Evolutionary conservation across 2,888 invertebrate genomes (phyloP).

Genomic region (Athalia rosae): DNA sequence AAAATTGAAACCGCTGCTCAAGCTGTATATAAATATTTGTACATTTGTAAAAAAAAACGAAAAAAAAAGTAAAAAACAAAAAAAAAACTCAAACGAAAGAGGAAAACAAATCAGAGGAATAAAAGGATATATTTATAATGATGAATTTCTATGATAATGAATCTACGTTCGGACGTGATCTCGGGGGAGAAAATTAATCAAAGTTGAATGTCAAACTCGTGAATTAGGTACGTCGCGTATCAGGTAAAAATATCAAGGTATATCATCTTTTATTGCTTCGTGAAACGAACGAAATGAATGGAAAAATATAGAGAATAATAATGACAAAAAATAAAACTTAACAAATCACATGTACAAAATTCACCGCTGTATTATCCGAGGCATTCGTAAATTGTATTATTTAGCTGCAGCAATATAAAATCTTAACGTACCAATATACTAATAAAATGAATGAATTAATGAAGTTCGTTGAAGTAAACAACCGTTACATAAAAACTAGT

Average conservation of each 20-base stretch:
- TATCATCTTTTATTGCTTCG: conserved; percentile 26
- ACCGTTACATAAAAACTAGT: conserved; percentile 17
- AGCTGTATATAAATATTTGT: conserved; percentile 46
- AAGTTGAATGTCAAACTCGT: no score
- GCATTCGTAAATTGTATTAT: conserved; percentile 60
- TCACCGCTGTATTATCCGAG: conserved; percentile 51
- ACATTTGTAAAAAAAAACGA: conserved; percentile 49
- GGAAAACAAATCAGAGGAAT: no score
- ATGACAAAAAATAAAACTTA: no score
- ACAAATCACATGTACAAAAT: conserved; percentile 49
- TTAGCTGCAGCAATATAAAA: conserved; percentile 46
- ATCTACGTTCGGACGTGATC: no score
- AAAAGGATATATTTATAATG: no score
- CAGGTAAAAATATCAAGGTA: neutral
- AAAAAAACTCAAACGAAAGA: no score
- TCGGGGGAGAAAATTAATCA: no score
- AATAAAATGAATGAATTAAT: conserved; percentile 54
- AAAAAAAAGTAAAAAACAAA: conserved; percentile 36
- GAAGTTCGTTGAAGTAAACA: conserved; percentile 6
- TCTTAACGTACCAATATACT: conserved; percentile 51
- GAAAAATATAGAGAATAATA: no score
- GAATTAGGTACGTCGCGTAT: neutral
- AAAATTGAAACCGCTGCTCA: conserved; percentile 38
- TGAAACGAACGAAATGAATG: no score
- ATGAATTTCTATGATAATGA: no score